These are phyloP conservation scores for Hemaris fuciformis DNA, from an alignment of 2,888 invertebrate genomes.

Conservation along the genomic window DNA sequence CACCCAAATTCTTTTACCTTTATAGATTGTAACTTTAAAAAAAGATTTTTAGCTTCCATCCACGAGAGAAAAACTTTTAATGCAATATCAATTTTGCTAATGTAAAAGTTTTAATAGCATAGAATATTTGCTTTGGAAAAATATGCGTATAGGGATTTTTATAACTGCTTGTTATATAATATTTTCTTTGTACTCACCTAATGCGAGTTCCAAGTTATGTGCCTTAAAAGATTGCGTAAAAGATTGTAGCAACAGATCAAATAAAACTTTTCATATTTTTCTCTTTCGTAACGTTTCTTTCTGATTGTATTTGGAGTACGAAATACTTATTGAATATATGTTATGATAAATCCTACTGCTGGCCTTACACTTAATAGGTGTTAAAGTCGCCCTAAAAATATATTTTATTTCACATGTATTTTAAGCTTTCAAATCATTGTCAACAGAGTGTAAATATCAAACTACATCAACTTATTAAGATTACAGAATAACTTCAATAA, in stretches of 20 bases:
- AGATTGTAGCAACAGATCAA: neutral
- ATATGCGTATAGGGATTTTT: neutral
- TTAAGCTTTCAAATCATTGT: too few relatives aligned
- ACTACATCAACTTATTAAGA: too few relatives aligned
- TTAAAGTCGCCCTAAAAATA: too few relatives aligned
- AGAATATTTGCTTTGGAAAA: neutral
- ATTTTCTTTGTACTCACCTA: conserved; percentile 4
- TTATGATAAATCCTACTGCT: too few relatives aligned
- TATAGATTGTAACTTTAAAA: neutral
- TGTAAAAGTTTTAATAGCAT: neutral
- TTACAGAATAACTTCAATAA: too few relatives aligned
- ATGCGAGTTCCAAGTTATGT: conserved; percentile 10
- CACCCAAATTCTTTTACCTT: neutral
- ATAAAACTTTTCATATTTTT: conserved; percentile 1
- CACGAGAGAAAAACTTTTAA: neutral
- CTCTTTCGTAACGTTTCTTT: neutral
- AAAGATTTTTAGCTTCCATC: neutral
- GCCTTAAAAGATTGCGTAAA: neutral
- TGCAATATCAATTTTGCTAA: neutral
- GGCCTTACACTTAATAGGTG: too few relatives aligned
- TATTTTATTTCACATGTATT: too few relatives aligned
- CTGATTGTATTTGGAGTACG: too few relatives aligned
- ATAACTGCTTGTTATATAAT: neutral
- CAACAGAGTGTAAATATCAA: too few relatives aligned
- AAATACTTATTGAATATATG: too few relatives aligned